Percentiles rank a stretch among this genome's conserved stretches.
Evolutionary conservation across 2,888 invertebrate genomes (phyloP).

Genomic region (Eupsilia transversa): DNA sequence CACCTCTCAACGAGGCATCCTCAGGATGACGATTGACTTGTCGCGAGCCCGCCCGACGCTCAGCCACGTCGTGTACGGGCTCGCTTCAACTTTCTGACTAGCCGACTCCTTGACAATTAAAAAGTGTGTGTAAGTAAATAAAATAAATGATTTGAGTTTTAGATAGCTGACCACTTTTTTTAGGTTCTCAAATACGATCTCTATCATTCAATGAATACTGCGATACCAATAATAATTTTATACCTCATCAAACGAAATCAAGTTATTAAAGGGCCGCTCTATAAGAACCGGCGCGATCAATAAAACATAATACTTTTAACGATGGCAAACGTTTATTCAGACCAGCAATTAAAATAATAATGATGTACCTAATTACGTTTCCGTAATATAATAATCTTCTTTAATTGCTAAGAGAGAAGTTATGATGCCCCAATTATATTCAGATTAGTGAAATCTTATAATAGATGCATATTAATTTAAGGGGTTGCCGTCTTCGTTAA

Average conservation of each 20-base stretch:
- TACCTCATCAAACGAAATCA: conserved; percentile 45
- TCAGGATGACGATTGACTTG: too few species aligned
- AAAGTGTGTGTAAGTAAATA: neutral
- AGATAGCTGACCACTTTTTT: conserved; percentile 1
- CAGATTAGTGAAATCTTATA: conserved; percentile 13
- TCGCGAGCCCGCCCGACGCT: too few species aligned
- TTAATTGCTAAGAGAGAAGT: conserved; percentile 9
- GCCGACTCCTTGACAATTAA: neutral
- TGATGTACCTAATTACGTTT: conserved; percentile 53
- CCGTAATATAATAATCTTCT: conserved; percentile 19
- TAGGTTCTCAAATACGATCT: conserved; percentile 21
- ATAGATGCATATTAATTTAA: conserved; percentile 32
- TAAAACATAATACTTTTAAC: conserved; percentile 60
- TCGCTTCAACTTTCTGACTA: neutral
- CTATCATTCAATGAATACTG: conserved; percentile 36
- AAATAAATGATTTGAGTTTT: neutral
- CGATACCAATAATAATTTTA: conserved; percentile 44
- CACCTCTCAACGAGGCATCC: too few species aligned
- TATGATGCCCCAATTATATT: conserved; percentile 44
- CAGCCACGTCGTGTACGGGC: too few species aligned
- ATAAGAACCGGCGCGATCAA: conserved; percentile 46
- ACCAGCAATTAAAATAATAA: conserved; percentile 63
- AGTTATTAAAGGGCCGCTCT: conserved; percentile 36
- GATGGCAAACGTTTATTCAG: conserved; percentile 54
- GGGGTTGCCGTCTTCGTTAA: conserved; percentile 27